A percentile compares a stretch with the other conserved stretches of the same genome.
Conservation (phyloP, 2,113 vertebrate genomes). For the Sitta europaea region DNA sequence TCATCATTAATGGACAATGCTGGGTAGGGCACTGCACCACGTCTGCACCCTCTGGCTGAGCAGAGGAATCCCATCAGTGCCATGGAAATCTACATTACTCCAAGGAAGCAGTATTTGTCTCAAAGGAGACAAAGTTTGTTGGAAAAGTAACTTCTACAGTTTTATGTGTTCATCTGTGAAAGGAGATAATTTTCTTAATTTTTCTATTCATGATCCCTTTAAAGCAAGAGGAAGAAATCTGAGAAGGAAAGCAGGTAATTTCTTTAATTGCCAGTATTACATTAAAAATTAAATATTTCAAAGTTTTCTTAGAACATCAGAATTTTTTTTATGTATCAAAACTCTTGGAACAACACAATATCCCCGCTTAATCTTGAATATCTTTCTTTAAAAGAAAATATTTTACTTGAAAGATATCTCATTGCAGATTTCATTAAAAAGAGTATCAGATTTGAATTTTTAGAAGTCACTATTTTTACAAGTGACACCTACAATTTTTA, state of each 20-base stretch:
- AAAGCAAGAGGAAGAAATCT: neutral
- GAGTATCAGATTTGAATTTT: constrained; percentile 10
- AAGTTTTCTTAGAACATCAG: neutral
- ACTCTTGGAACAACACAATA: neutral
- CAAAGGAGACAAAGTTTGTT: neutral
- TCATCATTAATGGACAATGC: neutral
- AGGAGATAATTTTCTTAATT: neutral
- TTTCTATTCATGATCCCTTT: neutral
- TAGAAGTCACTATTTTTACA: constrained; percentile 6
- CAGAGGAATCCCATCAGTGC: neutral
- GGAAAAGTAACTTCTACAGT: neutral
- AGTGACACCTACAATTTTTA: constrained; percentile 26
- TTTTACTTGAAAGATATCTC: constrained; percentile 27
- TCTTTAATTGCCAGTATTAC: neutral
- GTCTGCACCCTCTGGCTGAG: neutral
- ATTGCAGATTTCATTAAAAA: neutral
- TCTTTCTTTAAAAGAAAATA: constrained; percentile 13
- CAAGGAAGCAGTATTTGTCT: neutral
- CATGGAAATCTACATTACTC: neutral
- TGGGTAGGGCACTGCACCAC: neutral
- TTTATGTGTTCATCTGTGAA: neutral
- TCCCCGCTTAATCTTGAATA: neutral
- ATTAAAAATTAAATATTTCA: neutral
- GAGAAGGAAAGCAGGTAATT: neutral
- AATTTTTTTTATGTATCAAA: neutral